Conservation (phyloP, 2,888 invertebrate genomes). For the Pristionchus exspectatus region DNA sequence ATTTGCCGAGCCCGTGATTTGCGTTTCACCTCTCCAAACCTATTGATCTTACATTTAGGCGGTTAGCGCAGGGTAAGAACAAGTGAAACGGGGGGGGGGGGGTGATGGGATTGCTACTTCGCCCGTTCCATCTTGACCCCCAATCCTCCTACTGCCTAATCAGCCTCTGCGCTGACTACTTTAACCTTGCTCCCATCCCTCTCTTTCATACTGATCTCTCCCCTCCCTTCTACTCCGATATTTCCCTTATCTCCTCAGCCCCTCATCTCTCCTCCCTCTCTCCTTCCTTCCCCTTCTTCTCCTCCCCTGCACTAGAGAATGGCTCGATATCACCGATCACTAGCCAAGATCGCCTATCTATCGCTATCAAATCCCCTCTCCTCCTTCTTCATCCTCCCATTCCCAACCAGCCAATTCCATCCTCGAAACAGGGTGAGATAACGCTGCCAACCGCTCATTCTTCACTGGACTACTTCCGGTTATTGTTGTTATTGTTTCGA, state of each 20-base stretch:
- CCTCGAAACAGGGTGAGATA: neutral
- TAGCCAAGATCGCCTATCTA: conserved; percentile 25
- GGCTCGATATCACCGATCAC: conserved; percentile 23
- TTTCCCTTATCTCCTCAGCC: conserved; percentile 8
- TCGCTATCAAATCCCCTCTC: conserved; percentile 21
- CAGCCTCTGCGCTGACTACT: neutral
- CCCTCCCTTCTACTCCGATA: neutral
- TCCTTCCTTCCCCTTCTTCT: neutral
- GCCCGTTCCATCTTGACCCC: neutral
- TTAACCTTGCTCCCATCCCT: conserved; percentile 15
- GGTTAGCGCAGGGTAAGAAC: neutral
- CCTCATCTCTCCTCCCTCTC: neutral
- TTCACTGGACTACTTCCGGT: neutral
- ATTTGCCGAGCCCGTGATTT: too few relatives aligned
- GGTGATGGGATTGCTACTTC: too few relatives aligned
- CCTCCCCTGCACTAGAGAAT: conserved; percentile 14
- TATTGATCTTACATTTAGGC: neutral
- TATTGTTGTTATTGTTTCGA: neutral
- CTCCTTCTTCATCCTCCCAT: conserved; percentile 10
- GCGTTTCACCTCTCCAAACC: neutral
- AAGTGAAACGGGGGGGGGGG: too few relatives aligned
- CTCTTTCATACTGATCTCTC: neutral
- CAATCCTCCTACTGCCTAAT: neutral
- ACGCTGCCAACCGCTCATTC: neutral
- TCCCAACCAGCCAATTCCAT: neutral